Base-by-base conservation (phyloP, 2,113 vertebrate species). In the Brevimyrus niger region DNA sequence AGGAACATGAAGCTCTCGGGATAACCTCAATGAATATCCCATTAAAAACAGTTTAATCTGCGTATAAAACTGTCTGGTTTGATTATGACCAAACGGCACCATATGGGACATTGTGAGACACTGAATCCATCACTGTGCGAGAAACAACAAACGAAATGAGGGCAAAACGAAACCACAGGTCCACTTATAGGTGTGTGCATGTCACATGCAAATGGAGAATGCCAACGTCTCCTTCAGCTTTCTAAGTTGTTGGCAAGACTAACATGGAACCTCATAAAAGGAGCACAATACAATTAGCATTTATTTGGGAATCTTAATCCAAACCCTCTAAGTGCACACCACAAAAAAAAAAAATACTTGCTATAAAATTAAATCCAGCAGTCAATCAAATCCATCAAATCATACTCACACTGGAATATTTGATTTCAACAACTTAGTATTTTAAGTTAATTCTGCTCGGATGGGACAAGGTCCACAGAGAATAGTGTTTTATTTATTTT, bases 391-490 rank as follows among this genome's bases (percentile, higher is more conserved):
- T 58, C 53, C 83, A 91, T 90, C 91, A 91, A 89, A 38, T 51
- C 19, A 93, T 92, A 95, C 95, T 95, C 93, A 94, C 91, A 92
- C 90, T 21, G 47, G 35, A 46, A 51, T 50, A 55, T 89, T 55
- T 51, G 42, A 88, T 88, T 89, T 82, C 27, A 83, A 21, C 23
- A 35, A 89, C 50, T 5, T 13, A 89, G 91, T 61, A 7, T 73
- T 86, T 83, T 93, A 90, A 90, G 88, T 87, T 87, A 89, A 86
- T 31, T 31, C 85, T 35, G 44, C 23, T 58, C 51, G 4, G 53
- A 58, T 9, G 21, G 91, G 65, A 69, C 89, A 91, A 90, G 90
- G 87, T 38, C 69, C 89, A 83, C 58, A 4, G 46, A 83, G 73
- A 87, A 48, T 38, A 80, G 35, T 76, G 11, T 42, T 80, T 80